phyloP scores from a whole-genome alignment of 2,888 invertebrate species.

The Cheiracanthium punctorium region DNA sequence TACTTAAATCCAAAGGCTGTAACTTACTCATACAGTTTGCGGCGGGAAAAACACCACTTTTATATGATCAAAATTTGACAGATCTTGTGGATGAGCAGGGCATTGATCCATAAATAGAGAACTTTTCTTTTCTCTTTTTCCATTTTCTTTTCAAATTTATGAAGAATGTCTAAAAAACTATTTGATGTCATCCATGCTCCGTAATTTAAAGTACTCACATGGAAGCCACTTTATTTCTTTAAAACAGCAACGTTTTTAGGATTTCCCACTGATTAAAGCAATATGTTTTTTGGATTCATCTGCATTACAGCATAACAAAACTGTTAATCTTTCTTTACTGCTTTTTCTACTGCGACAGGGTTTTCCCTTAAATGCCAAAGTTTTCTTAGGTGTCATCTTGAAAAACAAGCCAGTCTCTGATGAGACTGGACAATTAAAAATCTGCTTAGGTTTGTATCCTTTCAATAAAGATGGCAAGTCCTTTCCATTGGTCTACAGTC shows the following conservation, averaged over 20 bases:
- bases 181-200: neutral
- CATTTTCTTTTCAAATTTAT: slow-evolving; percentile 15
- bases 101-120: slow-evolving; percentile 25
- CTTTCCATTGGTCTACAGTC: slow-evolving; percentile 11
- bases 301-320: slow-evolving; percentile 18
- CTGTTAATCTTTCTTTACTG: slow-evolving; percentile 11
- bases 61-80: too few species aligned
- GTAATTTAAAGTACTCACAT: neutral
- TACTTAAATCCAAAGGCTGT: too few species aligned
- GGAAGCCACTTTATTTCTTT: slow-evolving; percentile 2
- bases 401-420: neutral
- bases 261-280: neutral
- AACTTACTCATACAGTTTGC: too few species aligned
- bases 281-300: neutral
- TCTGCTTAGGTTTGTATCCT: neutral
- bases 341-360: neutral
- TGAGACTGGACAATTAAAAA: slow-evolving; percentile 15
- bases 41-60: too few species aligned
- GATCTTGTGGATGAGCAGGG: slow-evolving; percentile 9
- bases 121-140: slow-evolving; percentile 11
- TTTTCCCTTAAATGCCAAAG: neutral
- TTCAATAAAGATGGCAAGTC: neutral
- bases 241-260: neutral
- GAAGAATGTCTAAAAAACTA: neutral
- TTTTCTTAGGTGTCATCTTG: neutral